Evolutionary conservation across 1,140 invertebrate genomes (phyloP).

Genomic region (Lordiphosa clarofinis): DNA sequence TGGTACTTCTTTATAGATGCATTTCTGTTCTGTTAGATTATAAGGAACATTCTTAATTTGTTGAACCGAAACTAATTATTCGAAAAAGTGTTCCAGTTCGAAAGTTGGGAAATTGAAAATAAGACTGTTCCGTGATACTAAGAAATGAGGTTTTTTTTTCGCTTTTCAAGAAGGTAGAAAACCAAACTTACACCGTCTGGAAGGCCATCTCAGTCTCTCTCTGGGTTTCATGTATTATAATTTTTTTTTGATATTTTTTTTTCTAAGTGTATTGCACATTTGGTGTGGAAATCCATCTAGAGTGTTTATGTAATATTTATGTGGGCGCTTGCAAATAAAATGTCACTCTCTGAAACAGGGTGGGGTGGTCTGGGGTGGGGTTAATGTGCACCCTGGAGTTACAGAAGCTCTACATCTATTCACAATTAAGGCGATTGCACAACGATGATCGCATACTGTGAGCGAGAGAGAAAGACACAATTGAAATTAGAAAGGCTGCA

Average conservation of each 20-base stretch:
- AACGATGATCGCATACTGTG: slow-evolving; percentile 29
- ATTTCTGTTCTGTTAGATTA: too few species aligned
- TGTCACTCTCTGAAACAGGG: slow-evolving; percentile 29
- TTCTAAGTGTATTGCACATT: neutral
- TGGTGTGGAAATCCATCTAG: slow-evolving; percentile 50
- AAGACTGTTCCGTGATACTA: too few species aligned
- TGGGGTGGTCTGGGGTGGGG: slow-evolving; percentile 5
- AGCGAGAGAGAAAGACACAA: slow-evolving; percentile 38
- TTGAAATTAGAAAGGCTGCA: slow-evolving; percentile 74
- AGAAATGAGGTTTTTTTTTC: too few species aligned
- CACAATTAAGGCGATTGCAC: slow-evolving; percentile 67
- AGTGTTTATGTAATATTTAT: slow-evolving; percentile 56
- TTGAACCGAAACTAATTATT: too few species aligned
- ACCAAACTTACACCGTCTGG: too few species aligned
- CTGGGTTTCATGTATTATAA: too few species aligned
- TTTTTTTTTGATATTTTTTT: neutral
- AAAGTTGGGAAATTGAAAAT: too few species aligned
- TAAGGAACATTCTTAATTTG: too few species aligned
- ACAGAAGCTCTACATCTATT: slow-evolving; percentile 18
- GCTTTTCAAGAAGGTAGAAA: too few species aligned
- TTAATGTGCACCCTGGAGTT: neutral
- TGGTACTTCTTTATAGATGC: too few species aligned
- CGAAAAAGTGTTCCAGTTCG: too few species aligned
- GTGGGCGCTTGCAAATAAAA: slow-evolving; percentile 25
- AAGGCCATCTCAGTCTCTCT: too few species aligned